A percentile compares a stretch with the other conserved stretches of the same genome.
phyloP scores from a whole-genome alignment of 2,888 invertebrate species.

The Pyrgus malvae region DNA sequence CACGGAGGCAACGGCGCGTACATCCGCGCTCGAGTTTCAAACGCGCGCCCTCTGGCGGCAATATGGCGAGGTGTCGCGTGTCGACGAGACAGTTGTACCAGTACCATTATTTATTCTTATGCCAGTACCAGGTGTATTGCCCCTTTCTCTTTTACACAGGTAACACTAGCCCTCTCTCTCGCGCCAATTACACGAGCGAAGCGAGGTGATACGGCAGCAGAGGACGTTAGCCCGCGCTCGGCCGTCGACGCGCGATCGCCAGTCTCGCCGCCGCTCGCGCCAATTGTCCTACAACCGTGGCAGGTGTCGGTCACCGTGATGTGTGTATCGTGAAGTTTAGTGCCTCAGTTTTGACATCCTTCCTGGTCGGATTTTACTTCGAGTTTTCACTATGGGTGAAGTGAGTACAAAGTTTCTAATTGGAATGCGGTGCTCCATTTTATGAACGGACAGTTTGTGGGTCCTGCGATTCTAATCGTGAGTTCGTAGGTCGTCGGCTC shows the following conservation, averaged over 20 bases:
- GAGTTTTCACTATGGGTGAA: conserved; percentile 67
- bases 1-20: conserved; percentile 61
- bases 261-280: conserved; percentile 33
- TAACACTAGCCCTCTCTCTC: conserved; percentile 56
- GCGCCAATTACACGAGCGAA: conserved; percentile 50
- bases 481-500: conserved; percentile 73
- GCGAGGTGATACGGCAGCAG: conserved; percentile 39
- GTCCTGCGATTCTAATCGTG: conserved; percentile 57
- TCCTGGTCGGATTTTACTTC: conserved; percentile 48
- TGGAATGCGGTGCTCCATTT: conserved; percentile 64
- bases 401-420: conserved; percentile 57
- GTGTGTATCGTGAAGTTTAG: conserved; percentile 63
- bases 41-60: conserved; percentile 44
- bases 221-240: conserved; percentile 73
- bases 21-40: conserved; percentile 66
- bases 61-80: conserved; percentile 43
- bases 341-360: conserved; percentile 46
- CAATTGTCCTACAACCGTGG: conserved; percentile 48
- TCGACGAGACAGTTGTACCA: conserved; percentile 48
- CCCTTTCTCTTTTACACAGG: conserved; percentile 61
- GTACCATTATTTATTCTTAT: too few relatives aligned
- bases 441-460: conserved; percentile 45
- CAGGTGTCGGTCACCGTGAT: conserved; percentile 58
- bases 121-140: conserved; percentile 57
- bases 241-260: conserved; percentile 55